Evolutionary conservation across 92 coral and sea anemone species (phyloP).

Genomic region (Anthopleura xanthogrammica): DNA sequence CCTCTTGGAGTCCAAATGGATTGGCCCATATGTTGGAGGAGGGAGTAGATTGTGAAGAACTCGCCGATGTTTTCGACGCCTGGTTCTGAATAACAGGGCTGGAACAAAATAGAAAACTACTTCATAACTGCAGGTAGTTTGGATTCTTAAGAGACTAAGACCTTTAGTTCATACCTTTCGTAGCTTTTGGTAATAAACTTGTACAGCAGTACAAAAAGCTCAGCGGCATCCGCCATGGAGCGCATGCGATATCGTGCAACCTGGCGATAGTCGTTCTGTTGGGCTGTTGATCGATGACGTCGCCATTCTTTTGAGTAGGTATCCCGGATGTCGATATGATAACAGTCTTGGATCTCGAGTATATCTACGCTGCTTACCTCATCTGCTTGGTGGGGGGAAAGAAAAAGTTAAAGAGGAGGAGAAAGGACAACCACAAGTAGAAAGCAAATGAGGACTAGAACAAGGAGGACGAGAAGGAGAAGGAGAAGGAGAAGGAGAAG

Average conservation of each 20-base stretch:
- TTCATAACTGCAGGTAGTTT: not conserved
- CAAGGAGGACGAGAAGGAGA: too few relatives aligned
- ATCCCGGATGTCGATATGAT: conserved; percentile 89
- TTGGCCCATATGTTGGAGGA: conserved; percentile 59
- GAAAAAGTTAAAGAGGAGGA: not conserved
- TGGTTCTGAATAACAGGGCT: conserved; percentile 2
- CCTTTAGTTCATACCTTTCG: conserved; percentile 22
- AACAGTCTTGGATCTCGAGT: conserved; percentile 63
- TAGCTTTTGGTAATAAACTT: conserved; percentile 77
- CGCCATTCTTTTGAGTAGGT: conserved; percentile 79
- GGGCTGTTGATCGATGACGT: conserved; percentile 63
- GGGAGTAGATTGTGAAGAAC: conserved; percentile 21
- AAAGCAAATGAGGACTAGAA: not conserved
- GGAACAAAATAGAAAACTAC: not conserved
- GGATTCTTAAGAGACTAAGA: not conserved
- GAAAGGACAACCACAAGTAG: not conserved
- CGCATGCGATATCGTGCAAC: conserved; percentile 97
- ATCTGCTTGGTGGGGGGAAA: conserved; percentile 36
- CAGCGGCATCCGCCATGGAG: conserved; percentile 90
- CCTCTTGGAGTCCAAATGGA: conserved; percentile 67
- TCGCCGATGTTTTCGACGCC: not conserved
- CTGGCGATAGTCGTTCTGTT: conserved; percentile 67
- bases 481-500: not conserved
- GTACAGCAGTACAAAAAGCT: conserved; percentile 90
- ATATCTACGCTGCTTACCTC: conserved; percentile 92